Evolutionary conservation across 2,797 vertebrate species (phyloP).

Genomic region (Pogonophryne albipinna): DNA sequence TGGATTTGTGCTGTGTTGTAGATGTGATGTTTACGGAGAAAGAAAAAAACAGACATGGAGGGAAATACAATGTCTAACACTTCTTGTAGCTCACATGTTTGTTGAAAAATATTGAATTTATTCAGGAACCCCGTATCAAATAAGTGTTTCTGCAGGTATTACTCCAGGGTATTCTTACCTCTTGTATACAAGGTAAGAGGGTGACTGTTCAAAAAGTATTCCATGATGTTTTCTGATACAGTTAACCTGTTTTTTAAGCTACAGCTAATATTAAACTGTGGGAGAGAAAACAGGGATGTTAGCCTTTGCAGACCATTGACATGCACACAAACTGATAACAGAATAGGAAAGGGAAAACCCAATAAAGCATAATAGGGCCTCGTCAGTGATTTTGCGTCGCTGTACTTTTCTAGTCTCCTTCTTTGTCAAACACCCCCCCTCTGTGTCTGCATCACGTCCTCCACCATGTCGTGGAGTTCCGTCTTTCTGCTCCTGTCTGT

Average conservation of each 20-base stretch:
- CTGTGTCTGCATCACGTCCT: background rate
- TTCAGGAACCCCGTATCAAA: background rate
- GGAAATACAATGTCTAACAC: background rate
- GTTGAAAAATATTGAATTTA: background rate
- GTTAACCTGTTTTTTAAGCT: too few relatives aligned
- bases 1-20: constrained; percentile 9
- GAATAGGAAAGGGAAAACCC: too few relatives aligned
- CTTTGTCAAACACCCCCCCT: background rate
- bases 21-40: background rate
- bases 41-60: background rate
- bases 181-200: too few relatives aligned
- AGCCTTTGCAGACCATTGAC: too few relatives aligned
- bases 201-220: too few relatives aligned
- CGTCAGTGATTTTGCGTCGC: background rate
- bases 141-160: background rate
- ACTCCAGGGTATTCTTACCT: background rate
- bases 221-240: too few relatives aligned
- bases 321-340: too few relatives aligned
- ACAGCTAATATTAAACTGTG: too few relatives aligned
- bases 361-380: too few relatives aligned
- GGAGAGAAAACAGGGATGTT: too few relatives aligned
- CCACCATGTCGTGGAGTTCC: background rate
- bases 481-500: background rate
- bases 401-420: background rate
- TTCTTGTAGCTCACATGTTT: background rate